These are phyloP conservation scores for Drepana falcataria DNA, from an alignment of 2,888 invertebrate species.

Conservation along the genomic window DNA sequence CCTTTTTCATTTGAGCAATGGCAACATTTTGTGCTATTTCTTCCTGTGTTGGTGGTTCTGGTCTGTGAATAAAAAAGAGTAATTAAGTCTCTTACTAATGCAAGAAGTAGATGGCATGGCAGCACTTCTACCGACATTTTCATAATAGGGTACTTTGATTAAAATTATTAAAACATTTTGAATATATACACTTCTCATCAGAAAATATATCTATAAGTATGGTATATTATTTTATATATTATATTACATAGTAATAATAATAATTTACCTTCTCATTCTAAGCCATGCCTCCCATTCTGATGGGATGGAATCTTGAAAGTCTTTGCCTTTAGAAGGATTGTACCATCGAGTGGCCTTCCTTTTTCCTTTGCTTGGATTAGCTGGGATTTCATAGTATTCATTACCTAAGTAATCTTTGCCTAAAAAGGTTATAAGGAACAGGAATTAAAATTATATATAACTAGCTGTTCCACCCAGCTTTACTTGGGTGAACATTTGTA, in stretches of 20 bases:
- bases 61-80: slow-evolving; percentile 40
- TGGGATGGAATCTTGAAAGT: slow-evolving; percentile 86
- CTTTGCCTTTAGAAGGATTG: slow-evolving; percentile 80
- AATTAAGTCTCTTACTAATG: too few species aligned
- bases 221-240: neutral
- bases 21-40: slow-evolving; percentile 85
- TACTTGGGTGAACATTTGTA: too few species aligned
- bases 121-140: too few species aligned
- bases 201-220: neutral
- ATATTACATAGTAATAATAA: neutral
- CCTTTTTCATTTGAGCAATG: slow-evolving; percentile 84
- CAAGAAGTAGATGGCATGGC: too few species aligned
- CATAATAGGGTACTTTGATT: too few species aligned
- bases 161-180: too few species aligned
- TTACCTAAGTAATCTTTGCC: slow-evolving; percentile 91
- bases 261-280: slow-evolving; percentile 77
- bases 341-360: slow-evolving; percentile 85
- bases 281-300: slow-evolving; percentile 95
- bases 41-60: slow-evolving; percentile 83
- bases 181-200: neutral
- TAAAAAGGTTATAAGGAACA: slow-evolving; percentile 27
- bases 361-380: slow-evolving; percentile 81
- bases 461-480: too few species aligned
- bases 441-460: neutral
- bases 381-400: slow-evolving; percentile 87